Base-by-base conservation (phyloP, 2,888 invertebrate genomes). In the Auanema sp. region DNA sequence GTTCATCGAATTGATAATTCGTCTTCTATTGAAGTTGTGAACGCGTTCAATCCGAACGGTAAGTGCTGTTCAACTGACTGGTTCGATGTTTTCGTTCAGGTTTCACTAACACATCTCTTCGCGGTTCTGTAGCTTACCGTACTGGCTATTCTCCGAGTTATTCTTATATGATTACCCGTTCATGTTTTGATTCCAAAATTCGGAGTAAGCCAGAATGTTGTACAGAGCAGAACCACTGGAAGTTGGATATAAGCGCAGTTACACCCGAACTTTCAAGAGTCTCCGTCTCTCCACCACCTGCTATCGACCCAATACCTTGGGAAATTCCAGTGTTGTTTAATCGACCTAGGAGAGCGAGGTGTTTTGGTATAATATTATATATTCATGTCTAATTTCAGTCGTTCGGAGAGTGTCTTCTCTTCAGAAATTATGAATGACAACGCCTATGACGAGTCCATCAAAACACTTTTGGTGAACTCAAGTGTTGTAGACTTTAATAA, bases 31-130 rank as follows among this genome's bases (percentile, higher is more conserved):
- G 70, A 71, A 24, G 47, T 75, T 16, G 71, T 71, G 5, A 47
- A 66, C 55, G 70, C 72, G 1, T 75, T 71, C 58, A 77, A 75
- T 57, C 64, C 67, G 12, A 75, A 73, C 64, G 76, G 75, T 74
- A 40, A 47, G 57, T 49, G 12, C 16, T 47, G 43, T 16, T 8
- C 11, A n/a, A 16, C 24, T 21, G 24, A 16, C 14, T 21, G 16
- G 21, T 41, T 16, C 14, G 8, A n/a, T 40, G 24, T 64, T 60
- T 42, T 12, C 6, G 33, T 40, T 12, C 62, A 71, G 73, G 72
- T 8, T 72, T 64, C 51, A n/a, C 14, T 1, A 65, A 65, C n/a
- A 64, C 66, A 6, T 74, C 74, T 23, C 57, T 62, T 10, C 49
- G 60, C n/a, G 51, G 54, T 0, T 52, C 60, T 10, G 57, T 65